A percentile compares a stretch with the other conserved stretches of the same genome.
Evolutionary conservation across 2,113 vertebrate genomes (phyloP).

Genomic region (Indicator maculatus): DNA sequence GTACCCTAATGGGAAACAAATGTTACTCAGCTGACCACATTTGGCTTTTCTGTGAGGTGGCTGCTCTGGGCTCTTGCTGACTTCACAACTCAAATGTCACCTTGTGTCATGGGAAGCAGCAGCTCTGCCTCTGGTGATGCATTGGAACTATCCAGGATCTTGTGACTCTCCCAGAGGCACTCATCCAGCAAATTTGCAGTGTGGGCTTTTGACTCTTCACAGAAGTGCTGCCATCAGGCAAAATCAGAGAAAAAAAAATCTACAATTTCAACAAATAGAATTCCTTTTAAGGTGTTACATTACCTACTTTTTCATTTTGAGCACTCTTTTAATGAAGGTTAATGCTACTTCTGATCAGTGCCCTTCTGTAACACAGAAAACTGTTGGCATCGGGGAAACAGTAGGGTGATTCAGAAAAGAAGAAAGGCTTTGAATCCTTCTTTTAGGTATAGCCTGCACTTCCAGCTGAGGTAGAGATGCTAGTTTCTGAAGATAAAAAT

Average conservation of each 20-base stretch:
- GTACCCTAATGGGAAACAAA: background rate
- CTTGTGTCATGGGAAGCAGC: background rate
- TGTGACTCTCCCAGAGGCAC: background rate
- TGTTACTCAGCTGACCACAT: background rate
- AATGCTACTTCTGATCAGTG: background rate
- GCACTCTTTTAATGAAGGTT: background rate
- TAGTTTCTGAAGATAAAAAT: background rate
- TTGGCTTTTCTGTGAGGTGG: background rate
- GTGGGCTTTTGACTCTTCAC: background rate
- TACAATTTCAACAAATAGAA: background rate
- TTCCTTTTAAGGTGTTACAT: background rate
- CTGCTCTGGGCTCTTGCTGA: background rate
- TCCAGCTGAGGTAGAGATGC: background rate
- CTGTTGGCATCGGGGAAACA: background rate
- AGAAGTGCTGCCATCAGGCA: background rate
- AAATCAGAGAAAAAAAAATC: background rate
- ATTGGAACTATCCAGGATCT: background rate
- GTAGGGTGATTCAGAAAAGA: background rate
- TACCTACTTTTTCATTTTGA: background rate
- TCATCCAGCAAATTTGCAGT: background rate
- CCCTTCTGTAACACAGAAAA: background rate
- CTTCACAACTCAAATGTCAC: background rate
- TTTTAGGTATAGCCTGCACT: background rate
- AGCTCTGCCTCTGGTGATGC: background rate
- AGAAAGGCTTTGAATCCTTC: background rate